Evolutionary conservation across 2,113 vertebrate genomes (phyloP).

Genomic region (Leucopsar rothschildi): DNA sequence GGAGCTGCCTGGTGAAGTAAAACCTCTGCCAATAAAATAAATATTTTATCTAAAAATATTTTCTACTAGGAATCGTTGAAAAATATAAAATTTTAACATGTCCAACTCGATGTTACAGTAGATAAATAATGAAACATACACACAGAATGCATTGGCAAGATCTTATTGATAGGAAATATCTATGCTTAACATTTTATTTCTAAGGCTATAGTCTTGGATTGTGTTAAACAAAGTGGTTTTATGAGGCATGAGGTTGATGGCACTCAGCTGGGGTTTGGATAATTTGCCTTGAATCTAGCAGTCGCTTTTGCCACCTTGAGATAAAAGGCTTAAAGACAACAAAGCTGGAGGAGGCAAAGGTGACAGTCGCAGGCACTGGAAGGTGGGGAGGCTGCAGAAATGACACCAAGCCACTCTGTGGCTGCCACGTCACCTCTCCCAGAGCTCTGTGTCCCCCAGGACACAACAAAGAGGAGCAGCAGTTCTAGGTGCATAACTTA

Average conservation of each 20-base stretch:
- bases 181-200: background rate
- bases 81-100: background rate
- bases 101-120: background rate
- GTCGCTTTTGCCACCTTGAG: background rate
- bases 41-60: conserved; percentile 39
- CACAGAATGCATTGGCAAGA: background rate
- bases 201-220: background rate
- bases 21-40: conserved; percentile 30
- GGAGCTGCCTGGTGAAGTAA: background rate
- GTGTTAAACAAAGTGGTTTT: background rate
- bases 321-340: background rate
- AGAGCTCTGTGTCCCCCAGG: background rate
- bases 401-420: background rate
- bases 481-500: background rate
- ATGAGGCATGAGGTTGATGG: background rate
- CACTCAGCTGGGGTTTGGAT: background rate
- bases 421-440: background rate
- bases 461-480: background rate
- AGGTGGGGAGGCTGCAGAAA: background rate
- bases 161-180: background rate
- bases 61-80: background rate
- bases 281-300: background rate
- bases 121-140: background rate
- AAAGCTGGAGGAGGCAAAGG: background rate
- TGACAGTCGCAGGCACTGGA: background rate